Evolutionary conservation across 2,113 vertebrate genomes (phyloP).

Genomic region (Pomatostomus ruficeps): DNA sequence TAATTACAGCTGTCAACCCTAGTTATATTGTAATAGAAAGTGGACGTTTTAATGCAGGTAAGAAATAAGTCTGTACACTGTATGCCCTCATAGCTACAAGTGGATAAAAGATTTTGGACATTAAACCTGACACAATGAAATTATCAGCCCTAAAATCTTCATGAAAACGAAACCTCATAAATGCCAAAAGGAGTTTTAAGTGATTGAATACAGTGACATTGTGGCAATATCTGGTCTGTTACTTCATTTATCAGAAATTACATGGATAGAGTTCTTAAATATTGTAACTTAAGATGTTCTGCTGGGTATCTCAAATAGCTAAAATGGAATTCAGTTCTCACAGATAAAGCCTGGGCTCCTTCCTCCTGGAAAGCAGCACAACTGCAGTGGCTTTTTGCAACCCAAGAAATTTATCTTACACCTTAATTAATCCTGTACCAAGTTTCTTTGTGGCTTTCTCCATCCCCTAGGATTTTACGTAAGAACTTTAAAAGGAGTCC

Average conservation of each 20-base stretch:
- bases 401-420: background rate
- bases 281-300: background rate
- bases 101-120: background rate
- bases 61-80: background rate
- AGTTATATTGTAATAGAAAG: background rate
- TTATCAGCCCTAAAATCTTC: background rate
- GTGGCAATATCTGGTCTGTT: background rate
- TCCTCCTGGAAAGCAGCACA: background rate
- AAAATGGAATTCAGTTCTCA: background rate
- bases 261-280: background rate
- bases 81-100: background rate
- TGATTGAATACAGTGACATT: background rate
- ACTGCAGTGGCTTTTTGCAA: background rate
- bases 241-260: background rate
- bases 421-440: background rate
- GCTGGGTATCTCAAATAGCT: background rate
- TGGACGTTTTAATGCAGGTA: background rate
- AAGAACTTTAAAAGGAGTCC: background rate
- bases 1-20: background rate
- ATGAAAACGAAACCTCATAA: background rate
- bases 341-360: background rate
- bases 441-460: background rate
- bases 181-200: background rate
- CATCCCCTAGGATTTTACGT: background rate
- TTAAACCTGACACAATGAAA: background rate